A percentile compares a stretch with the other conserved stretches of the same genome.
phyloP scores from a whole-genome alignment of 2,797 vertebrate species.

The Triplophysa bombifrons region DNA sequence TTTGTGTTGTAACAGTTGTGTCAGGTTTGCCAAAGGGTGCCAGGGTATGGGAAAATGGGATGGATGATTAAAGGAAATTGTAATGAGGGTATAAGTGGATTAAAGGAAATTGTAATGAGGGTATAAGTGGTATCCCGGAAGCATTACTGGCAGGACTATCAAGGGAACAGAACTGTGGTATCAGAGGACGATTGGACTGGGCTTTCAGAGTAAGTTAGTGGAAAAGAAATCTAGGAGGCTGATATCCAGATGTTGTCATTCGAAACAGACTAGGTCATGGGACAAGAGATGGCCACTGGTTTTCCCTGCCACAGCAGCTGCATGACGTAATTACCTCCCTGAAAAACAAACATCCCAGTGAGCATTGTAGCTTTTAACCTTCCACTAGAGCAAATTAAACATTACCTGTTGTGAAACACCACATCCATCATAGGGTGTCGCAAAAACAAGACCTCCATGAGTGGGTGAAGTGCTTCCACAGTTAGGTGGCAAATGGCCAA shows the following conservation, averaged over 20 bases:
- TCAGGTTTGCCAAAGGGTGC: no score
- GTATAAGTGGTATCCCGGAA: no score
- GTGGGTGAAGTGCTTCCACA: slow-evolving; percentile 59
- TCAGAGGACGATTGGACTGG: neutral
- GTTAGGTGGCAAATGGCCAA: slow-evolving; percentile 56
- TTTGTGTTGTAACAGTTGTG: no score
- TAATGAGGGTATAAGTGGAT: no score
- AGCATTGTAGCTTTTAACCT: neutral
- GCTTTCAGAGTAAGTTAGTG: neutral
- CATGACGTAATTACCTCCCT: slow-evolving; percentile 62
- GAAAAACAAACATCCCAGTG: slow-evolving; percentile 9
- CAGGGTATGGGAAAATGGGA: no score
- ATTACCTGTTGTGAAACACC: slow-evolving; percentile 61
- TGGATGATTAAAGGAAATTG: no score
- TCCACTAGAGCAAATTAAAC: neutral
- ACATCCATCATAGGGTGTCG: slow-evolving; percentile 64
- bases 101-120: no score
- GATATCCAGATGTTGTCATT: neutral
- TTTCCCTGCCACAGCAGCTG: slow-evolving; percentile 56
- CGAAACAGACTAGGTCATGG: neutral
- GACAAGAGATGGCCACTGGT: slow-evolving; percentile 58
- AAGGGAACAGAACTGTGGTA: no score
- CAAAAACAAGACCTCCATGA: slow-evolving; percentile 51
- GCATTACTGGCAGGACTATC: no score
- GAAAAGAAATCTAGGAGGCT: neutral